Evolutionary conservation across 2,888 invertebrate genomes (phyloP).

Genomic region (Gastracanthus pulcherrimus): DNA sequence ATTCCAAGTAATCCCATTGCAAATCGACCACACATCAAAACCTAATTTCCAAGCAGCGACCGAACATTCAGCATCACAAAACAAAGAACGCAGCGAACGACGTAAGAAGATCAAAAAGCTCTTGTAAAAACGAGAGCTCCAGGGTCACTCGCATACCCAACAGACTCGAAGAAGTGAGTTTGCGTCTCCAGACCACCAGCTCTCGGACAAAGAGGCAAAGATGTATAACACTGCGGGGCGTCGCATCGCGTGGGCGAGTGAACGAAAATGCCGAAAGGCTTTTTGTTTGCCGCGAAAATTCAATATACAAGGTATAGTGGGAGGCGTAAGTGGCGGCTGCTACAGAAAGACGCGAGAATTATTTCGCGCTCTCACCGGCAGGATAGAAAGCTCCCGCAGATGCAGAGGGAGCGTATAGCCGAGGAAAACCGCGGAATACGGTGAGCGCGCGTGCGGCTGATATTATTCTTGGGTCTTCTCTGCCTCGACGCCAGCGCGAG

Average conservation of each 20-base stretch:
- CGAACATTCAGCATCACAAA: too few species aligned
- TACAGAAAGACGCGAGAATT: slow-evolving; percentile 22
- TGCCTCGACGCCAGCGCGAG: slow-evolving; percentile 34
- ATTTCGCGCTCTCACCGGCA: slow-evolving; percentile 5
- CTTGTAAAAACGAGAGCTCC: too few species aligned
- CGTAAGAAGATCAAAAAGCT: too few species aligned
- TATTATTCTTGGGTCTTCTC: slow-evolving; percentile 76
- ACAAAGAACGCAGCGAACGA: too few species aligned
- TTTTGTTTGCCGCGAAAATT: slow-evolving; percentile 58
- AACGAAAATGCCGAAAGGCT: slow-evolving; percentile 53
- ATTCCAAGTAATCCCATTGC: too few species aligned
- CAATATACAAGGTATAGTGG: slow-evolving; percentile 51
- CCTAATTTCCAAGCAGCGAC: too few species aligned
- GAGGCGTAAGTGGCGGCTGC: neutral
- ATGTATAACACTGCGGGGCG: neutral
- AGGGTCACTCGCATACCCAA: too few species aligned
- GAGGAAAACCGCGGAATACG: slow-evolving; percentile 41
- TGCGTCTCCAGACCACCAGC: neutral
- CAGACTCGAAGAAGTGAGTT: slow-evolving; percentile 15
- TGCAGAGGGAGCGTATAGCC: too few species aligned
- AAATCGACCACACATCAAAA: too few species aligned
- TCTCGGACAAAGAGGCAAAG: neutral
- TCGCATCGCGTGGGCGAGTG: neutral
- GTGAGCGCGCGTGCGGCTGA: slow-evolving; percentile 60
- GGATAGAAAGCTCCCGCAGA: slow-evolving; percentile 11